Evolutionary conservation across 2,113 vertebrate species (phyloP).

Genomic region (Leiothrix lutea): DNA sequence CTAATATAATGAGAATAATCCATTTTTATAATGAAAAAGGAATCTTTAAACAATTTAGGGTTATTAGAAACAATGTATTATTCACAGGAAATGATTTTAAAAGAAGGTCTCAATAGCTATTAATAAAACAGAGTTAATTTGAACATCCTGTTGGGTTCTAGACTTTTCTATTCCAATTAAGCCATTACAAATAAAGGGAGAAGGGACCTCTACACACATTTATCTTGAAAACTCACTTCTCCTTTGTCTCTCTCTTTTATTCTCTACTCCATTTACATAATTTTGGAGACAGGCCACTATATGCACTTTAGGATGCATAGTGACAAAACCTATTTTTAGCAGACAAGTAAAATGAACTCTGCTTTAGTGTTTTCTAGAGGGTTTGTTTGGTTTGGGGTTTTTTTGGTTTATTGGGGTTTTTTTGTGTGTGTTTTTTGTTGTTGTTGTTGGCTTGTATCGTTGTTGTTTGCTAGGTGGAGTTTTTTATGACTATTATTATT

Average conservation of each 20-base stretch:
- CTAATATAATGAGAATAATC: constrained; percentile 57
- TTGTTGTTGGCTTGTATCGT: background rate
- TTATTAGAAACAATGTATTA: constrained; percentile 55
- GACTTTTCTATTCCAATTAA: background rate
- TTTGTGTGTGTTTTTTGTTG: background rate
- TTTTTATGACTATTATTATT: background rate
- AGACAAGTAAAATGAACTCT: background rate
- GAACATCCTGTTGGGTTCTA: background rate
- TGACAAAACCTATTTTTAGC: background rate
- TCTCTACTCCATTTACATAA: background rate
- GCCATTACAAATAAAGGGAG: background rate
- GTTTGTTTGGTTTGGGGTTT: background rate
- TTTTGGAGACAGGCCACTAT: background rate
- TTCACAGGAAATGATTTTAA: constrained; percentile 46
- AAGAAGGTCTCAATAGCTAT: background rate
- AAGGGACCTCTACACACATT: background rate
- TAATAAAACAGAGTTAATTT: constrained; percentile 39
- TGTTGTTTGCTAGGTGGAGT: background rate
- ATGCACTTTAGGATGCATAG: background rate
- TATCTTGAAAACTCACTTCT: background rate
- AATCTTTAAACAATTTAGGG: constrained; percentile 5
- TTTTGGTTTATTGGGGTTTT: background rate
- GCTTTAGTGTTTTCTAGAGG: background rate
- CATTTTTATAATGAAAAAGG: constrained; percentile 38
- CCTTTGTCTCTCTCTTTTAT: background rate